Evolutionary conservation across 2,797 vertebrate species (phyloP), one percentile per base, ranked within the genome.

Genomic region (Rachycentron canadum): DNA sequence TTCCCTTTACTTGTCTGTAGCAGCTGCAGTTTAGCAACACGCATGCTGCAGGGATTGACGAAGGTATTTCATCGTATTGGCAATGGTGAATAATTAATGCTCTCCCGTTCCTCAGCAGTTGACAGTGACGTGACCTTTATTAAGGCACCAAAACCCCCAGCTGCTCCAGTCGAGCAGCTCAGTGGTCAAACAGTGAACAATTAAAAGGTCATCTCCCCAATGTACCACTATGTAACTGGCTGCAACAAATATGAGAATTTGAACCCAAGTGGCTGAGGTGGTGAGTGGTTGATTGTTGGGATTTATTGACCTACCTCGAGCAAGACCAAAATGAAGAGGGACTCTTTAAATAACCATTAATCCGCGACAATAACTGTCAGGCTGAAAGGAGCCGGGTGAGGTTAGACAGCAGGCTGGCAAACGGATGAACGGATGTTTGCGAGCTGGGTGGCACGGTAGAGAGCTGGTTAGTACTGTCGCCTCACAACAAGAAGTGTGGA

Each of bases 61-160:
- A 58, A 62, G 38, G 53, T 5, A 72, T 82, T 17, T 56, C 9
- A 41, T 28, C 59, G 17, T 23, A 38, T 50, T 73, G 66, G 59
- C 65, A 67, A 26, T 23, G 55, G 36, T 69, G 66, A 87, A 83
- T 81, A 87, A 69, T 75, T 68, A 77, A 79, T 76, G 40, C 40
- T 13, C 43, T 64, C 30, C 28, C 43, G 5, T 82, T 49, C 57
- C 63, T 73, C 40, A 50, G 78, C 26, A 55, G 61, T 23, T 82
- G 84, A 85, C 80, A 83, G 78, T 84, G 78, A 89, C 10, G 52
- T 93, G 89, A 69, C 89, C 86, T 91, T 90, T 81, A 85, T 86
- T 79, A 87, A 83, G 62, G 81, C 81, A 26, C 79, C 65, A 58
- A 81, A 41, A 52, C 34, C 79, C 72, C 84, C 65, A 26, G 60